Percentiles rank a stretch among this genome's conserved stretches.
Conservation (phyloP, 2,797 vertebrate species). For the Paratrypauchen microcephalus region DNA sequence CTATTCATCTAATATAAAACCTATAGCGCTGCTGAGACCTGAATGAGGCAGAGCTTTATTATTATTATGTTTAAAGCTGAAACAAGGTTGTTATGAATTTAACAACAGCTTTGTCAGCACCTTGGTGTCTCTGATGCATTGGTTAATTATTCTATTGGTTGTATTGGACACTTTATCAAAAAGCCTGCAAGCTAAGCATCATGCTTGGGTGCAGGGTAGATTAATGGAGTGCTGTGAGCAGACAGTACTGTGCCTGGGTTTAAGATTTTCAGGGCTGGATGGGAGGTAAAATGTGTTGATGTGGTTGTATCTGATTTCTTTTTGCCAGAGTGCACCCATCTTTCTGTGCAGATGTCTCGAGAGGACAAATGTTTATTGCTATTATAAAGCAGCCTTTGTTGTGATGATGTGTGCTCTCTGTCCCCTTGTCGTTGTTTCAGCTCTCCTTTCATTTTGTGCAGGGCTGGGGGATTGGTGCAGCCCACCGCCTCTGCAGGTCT, state of each 20-base stretch:
- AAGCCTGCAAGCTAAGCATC: constrained; percentile 36
- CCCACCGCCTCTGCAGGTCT: constrained; percentile 71
- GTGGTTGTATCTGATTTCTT: constrained; percentile 45
- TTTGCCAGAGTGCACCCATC: constrained; percentile 47
- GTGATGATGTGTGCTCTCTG: constrained; percentile 71
- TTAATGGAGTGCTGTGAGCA: constrained; percentile 31
- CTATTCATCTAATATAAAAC: neutral
- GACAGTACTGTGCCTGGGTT: constrained; percentile 38
- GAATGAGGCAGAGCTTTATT: constrained; percentile 11
- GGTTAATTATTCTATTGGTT: constrained; percentile 40
- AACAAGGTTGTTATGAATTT: constrained; percentile 21
- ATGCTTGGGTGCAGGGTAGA: constrained; percentile 18
- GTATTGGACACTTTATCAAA: constrained; percentile 33
- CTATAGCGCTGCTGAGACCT: neutral
- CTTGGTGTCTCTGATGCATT: constrained; percentile 29
- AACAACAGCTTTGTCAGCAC: constrained; percentile 29
- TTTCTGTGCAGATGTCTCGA: constrained; percentile 68
- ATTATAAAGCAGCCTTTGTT: constrained; percentile 82
- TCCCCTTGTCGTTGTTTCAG: constrained; percentile 72
- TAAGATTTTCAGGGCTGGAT: constrained; percentile 37
- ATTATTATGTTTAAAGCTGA: constrained; percentile 17
- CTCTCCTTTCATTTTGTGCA: constrained; percentile 76
- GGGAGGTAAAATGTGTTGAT: constrained; percentile 59
- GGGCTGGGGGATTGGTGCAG: constrained; percentile 67
- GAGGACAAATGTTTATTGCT: constrained; percentile 81